A percentile compares a stretch with the other conserved stretches of the same genome.
These are phyloP conservation scores for Xyrauchen texanus DNA, from an alignment of 2,113 vertebrate species.

Conservation along the genomic window DNA sequence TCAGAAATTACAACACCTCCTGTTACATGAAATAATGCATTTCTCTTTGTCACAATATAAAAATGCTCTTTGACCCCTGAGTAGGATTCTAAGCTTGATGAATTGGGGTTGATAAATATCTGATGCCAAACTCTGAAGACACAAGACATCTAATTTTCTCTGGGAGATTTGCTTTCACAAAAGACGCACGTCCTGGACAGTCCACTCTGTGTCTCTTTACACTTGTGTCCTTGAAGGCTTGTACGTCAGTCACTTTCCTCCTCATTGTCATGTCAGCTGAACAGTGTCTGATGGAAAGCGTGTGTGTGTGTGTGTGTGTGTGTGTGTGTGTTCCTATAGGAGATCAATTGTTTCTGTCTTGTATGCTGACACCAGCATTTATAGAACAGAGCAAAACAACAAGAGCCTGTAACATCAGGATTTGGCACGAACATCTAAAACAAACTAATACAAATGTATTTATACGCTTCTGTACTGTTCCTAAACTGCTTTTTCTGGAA, in stretches of 20 bases:
- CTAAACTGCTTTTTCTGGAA: not conserved
- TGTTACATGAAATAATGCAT: no score
- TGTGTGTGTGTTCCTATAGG: not conserved
- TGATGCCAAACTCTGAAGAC: not conserved
- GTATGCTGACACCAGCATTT: constrained; percentile 22
- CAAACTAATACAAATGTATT: not conserved
- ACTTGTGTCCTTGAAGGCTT: constrained; percentile 3
- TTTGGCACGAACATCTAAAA: not conserved
- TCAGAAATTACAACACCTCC: no score
- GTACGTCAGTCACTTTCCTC: not conserved
- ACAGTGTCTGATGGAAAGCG: not conserved
- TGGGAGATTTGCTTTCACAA: not conserved
- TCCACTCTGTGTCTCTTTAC: not conserved
- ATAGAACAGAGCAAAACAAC: not conserved
- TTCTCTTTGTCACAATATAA: no score
- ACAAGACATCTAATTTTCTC: not conserved
- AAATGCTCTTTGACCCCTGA: no score
- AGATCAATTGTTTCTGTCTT: constrained; percentile 23
- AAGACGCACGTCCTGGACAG: not conserved
- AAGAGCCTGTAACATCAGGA: not conserved
- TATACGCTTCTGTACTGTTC: not conserved
- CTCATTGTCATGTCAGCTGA: not conserved
- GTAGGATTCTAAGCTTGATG: no score
- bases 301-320: no score
- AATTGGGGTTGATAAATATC: no score